Conservation (phyloP, 2,888 invertebrate species). For the Rhodophaea formosa region DNA sequence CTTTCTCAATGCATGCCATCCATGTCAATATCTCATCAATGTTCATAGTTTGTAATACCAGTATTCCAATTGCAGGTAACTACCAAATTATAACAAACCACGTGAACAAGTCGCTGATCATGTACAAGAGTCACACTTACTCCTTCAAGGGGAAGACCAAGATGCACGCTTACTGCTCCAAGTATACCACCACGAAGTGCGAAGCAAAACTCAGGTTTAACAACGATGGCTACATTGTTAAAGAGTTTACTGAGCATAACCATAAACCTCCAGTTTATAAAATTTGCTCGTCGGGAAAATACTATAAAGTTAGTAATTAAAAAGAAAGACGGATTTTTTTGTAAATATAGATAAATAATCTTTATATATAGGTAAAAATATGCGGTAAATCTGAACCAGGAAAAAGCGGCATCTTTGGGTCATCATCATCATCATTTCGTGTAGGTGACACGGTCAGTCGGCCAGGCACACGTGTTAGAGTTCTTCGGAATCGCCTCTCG, state of each 20-base stretch:
- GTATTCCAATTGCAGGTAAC: background rate
- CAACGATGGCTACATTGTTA: conserved; percentile 22
- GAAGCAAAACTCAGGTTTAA: conserved; percentile 35
- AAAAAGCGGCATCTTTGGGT: too few relatives aligned
- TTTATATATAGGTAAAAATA: too few relatives aligned
- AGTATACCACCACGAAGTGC: conserved; percentile 31
- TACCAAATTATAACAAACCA: background rate
- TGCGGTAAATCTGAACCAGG: too few relatives aligned
- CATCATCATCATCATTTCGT: too few relatives aligned
- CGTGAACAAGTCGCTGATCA: conserved; percentile 11
- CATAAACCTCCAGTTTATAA: conserved; percentile 27
- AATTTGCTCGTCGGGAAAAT: background rate
- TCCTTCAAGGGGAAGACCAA: conserved; percentile 31
- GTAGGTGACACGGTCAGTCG: too few relatives aligned
- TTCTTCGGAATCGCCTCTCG: too few relatives aligned
- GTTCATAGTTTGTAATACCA: too few relatives aligned
- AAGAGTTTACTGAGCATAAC: conserved; percentile 27
- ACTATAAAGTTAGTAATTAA: conserved; percentile 1
- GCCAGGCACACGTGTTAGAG: too few relatives aligned
- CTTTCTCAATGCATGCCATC: too few relatives aligned
- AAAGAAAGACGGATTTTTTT: too few relatives aligned
- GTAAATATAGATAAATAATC: too few relatives aligned
- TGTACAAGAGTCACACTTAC: conserved; percentile 31
- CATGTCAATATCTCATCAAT: too few relatives aligned
- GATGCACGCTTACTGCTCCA: conserved; percentile 39